phyloP scores from a whole-genome alignment of 1,140 invertebrate species.

The Drosophila guanche region DNA sequence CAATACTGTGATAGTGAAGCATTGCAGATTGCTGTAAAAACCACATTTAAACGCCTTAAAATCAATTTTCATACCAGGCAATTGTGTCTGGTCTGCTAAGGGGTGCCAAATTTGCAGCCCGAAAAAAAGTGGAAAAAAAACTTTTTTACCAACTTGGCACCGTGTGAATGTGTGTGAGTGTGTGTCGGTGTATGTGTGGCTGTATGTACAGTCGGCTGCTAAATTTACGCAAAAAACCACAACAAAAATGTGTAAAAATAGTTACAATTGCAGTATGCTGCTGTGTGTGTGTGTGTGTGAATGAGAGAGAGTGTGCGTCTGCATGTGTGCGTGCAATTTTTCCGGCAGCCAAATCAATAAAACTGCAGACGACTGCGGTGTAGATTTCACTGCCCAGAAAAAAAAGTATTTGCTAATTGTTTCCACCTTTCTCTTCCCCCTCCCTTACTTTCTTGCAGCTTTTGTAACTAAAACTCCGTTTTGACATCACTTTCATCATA shows the following conservation, averaged over 20 bases:
- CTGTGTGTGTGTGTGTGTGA: conserved; percentile 29
- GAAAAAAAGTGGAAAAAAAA: conserved; percentile 61
- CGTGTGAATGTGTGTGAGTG: conserved; percentile 24
- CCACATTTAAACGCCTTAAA: conserved; percentile 32
- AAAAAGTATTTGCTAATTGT: conserved; percentile 30
- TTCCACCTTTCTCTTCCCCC: conserved; percentile 31
- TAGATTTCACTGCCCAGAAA: conserved; percentile 63
- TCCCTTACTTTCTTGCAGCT: conserved; percentile 86
- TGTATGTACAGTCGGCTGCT: conserved; percentile 68
- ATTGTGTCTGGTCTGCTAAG: conserved; percentile 32
- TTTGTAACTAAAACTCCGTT: conserved; percentile 90
- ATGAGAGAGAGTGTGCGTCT: conserved; percentile 34
- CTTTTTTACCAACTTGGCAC: conserved; percentile 61
- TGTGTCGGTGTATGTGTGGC: conserved; percentile 17
- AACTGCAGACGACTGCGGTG: conserved; percentile 66
- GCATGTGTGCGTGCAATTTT: conserved; percentile 61
- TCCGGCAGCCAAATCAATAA: conserved; percentile 71
- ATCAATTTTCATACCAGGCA: conserved; percentile 42
- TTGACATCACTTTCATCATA: conserved; percentile 84
- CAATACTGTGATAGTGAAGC: conserved; percentile 25
- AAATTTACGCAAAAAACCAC: conserved; percentile 64
- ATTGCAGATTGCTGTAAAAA: conserved; percentile 24
- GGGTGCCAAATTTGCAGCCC: conserved; percentile 69
- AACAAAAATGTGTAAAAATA: conserved; percentile 77
- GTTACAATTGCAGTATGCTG: conserved; percentile 57